A percentile compares a stretch with the other conserved stretches of the same genome.
These are phyloP conservation scores for Chaetodon trifascialis DNA, from an alignment of 2,113 vertebrate species.

Conservation along the genomic window DNA sequence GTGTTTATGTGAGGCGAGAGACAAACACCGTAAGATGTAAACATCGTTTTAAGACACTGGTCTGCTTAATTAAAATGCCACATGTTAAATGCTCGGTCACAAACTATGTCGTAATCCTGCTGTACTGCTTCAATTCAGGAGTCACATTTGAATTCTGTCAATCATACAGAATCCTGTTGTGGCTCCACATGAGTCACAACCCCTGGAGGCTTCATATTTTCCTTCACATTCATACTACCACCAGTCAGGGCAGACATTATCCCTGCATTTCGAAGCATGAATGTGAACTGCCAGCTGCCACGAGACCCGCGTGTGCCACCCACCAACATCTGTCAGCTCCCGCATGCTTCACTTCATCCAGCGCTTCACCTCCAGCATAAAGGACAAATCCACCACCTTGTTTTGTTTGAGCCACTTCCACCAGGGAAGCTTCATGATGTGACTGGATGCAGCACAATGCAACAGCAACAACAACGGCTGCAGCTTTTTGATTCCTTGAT, in stretches of 20 bases:
- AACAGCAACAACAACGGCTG: not conserved
- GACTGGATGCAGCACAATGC: not conserved
- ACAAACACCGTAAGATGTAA: conserved; percentile 20
- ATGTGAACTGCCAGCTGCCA: conserved; percentile 25
- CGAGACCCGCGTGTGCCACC: conserved; percentile 43
- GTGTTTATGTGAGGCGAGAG: conserved; percentile 30
- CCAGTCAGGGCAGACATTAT: conserved; percentile 28
- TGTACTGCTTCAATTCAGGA: conserved; percentile 3
- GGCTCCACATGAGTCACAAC: conserved; percentile 12
- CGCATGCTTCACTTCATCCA: conserved; percentile 23
- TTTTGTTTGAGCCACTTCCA: not conserved
- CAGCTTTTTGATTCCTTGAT: not conserved
- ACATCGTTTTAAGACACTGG: not conserved
- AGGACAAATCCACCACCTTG: conserved; percentile 36
- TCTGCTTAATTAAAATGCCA: conserved; percentile 14
- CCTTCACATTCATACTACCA: conserved; percentile 42
- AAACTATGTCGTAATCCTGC: conserved; percentile 6
- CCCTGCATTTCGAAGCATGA: conserved; percentile 36
- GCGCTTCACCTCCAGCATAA: conserved; percentile 12
- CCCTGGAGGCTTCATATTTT: conserved; percentile 5
- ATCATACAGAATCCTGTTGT: conserved; percentile 16
- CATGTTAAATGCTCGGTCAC: not conserved
- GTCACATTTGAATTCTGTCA: not conserved
- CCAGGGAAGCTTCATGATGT: not conserved
- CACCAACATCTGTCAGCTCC: conserved; percentile 62